These are phyloP conservation scores for Aphidius ervi DNA, from an alignment of 1,140 invertebrate species.

Conservation along the genomic window DNA sequence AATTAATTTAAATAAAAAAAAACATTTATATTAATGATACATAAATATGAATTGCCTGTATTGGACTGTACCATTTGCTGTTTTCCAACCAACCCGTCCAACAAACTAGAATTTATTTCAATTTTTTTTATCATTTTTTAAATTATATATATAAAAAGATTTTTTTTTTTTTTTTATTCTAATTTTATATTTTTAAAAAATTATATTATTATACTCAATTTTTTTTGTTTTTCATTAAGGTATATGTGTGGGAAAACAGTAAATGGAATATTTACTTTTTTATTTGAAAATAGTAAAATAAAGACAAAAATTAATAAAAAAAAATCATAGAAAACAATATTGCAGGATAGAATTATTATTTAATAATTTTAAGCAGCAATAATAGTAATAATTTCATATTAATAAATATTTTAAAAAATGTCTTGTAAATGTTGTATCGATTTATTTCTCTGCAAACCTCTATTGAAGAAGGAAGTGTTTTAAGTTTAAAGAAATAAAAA, in stretches of 20 bases:
- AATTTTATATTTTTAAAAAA: too few relatives aligned
- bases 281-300: slow-evolving; percentile 1
- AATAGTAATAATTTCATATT: slow-evolving; percentile 49
- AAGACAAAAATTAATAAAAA: slow-evolving; percentile 22
- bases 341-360: slow-evolving; percentile 42
- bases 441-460: slow-evolving; percentile 44
- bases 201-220: neutral
- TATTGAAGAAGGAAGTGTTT: slow-evolving; percentile 19
- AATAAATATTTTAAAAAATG: slow-evolving; percentile 49
- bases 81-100: slow-evolving; percentile 34
- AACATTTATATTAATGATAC: slow-evolving; percentile 26
- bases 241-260: slow-evolving; percentile 37
- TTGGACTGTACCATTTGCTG: slow-evolving; percentile 35
- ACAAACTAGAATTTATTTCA: slow-evolving; percentile 20
- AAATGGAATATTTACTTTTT: slow-evolving; percentile 28
- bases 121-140: slow-evolving; percentile 17
- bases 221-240: slow-evolving; percentile 16
- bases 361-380: slow-evolving; percentile 48
- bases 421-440: slow-evolving; percentile 42
- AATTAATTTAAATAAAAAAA: slow-evolving; percentile 13
- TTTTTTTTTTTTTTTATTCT: too few relatives aligned
- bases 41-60: slow-evolving; percentile 30
- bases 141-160: too few relatives aligned
- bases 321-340: neutral
- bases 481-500: too few relatives aligned